A percentile compares a stretch with the other conserved stretches of the same genome.
phyloP scores from a whole-genome alignment of 2,797 vertebrate species.

The Poecilia velifera region DNA sequence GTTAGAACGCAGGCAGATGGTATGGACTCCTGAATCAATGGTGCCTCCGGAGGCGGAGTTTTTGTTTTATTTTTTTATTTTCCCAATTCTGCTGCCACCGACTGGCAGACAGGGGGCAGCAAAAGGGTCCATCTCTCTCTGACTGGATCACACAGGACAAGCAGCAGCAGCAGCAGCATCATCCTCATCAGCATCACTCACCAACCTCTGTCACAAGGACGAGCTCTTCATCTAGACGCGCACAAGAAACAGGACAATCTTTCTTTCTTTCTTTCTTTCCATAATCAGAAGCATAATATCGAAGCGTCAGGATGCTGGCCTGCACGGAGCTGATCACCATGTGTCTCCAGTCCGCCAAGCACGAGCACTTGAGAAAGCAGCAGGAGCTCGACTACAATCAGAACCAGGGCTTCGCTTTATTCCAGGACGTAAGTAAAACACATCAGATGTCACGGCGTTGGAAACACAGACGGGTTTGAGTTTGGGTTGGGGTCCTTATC shows the following conservation, averaged over 20 bases:
- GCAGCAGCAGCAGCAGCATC: constrained; percentile 19
- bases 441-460: neutral
- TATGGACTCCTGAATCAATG: constrained; percentile 20
- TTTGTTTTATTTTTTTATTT: neutral
- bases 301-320: constrained; percentile 79
- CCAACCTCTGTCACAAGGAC: constrained; percentile 46
- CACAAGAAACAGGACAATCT: neutral
- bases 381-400: constrained; percentile 70
- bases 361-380: constrained; percentile 70
- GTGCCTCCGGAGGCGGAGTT: constrained; percentile 59
- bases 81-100: constrained; percentile 8
- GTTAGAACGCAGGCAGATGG: constrained; percentile 55
- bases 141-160: constrained; percentile 41
- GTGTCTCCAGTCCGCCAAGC: constrained; percentile 85
- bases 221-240: constrained; percentile 12
- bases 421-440: constrained; percentile 85
- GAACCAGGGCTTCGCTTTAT: constrained; percentile 78
- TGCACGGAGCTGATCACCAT: constrained; percentile 88
- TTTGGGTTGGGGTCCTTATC: neutral
- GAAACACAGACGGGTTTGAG: neutral
- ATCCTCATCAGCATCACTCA: constrained; percentile 18
- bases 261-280: neutral
- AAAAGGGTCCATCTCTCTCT: constrained; percentile 46
- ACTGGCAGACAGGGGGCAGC: constrained; percentile 40
- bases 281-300: neutral